Base-by-base conservation (phyloP, 1,140 invertebrate species). In the Lasioglossum baleicum region DNA sequence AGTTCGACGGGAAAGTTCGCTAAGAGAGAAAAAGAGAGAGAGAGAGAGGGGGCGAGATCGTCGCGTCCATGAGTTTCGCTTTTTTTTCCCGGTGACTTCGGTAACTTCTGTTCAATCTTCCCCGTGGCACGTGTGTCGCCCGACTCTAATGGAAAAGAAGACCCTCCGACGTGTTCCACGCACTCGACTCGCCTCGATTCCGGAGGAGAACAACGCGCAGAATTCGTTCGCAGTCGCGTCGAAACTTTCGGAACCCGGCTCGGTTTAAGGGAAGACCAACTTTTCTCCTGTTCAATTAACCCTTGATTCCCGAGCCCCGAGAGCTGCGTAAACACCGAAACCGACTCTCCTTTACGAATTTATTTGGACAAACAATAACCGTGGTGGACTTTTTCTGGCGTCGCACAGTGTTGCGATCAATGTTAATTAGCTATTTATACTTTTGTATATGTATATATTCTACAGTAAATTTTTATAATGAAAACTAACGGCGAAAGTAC, bases 21-120 rank as follows among this genome's bases (percentile, higher is more conserved):
- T 17, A 44, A 74, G 56, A 35, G 35, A 35, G 35, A 35, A 5
- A 35, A 5, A 35, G 35, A 35, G 35, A 35, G 35, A 35, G 35
- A 35, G 35, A 35, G 31, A 35, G 31, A 35, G 31, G 4, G 35
- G 73, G 56, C 0, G 81, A 75, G 66, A 60, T 74, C 75, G 72
- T 75, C 72, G 48, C 56, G 69, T n/a, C n/a, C 22, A 22, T 31
- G 74, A 74, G 56, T 74, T 81, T 72, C 40, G 20, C 31, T 6
- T 40, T 64, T 40, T 61, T 35, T 76, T 71, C 58, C 64, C 31
- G 20, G 40, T 53, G 61, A 40, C 65, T 48, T 26, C 35, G 67
- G 22, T 64, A 85, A 85, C 78, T 83, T 83, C 44, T 44, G 78
- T 75, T 77, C 83, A 75, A 81, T 83, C 68, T 77, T 83, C 68